Evolutionary conservation across 2,113 vertebrate species (phyloP).

Genomic region (Erinaceus europaeus): DNA sequence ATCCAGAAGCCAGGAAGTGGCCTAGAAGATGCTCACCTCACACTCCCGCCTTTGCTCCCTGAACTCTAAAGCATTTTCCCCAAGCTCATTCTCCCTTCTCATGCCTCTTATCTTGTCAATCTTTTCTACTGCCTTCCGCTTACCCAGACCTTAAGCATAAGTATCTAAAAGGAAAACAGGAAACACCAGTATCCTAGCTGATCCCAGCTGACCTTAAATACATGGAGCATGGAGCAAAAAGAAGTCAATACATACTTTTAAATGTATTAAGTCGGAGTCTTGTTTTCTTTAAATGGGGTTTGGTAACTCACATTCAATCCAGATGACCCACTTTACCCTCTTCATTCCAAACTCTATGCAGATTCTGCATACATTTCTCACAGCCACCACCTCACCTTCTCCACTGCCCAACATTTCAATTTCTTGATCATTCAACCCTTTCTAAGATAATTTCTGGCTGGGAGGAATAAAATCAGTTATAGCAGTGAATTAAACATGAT

Average conservation of each 20-base stretch:
- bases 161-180: constrained; percentile 11
- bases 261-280: neutral
- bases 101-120: neutral
- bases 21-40: neutral
- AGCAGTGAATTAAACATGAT: neutral
- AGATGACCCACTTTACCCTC: neutral
- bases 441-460: neutral
- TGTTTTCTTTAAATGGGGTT: neutral
- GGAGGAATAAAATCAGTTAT: neutral
- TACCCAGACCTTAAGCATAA: neutral
- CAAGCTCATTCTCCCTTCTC: neutral
- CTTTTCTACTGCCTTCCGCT: neutral
- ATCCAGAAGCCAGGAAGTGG: neutral
- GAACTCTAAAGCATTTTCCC: neutral
- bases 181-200: neutral
- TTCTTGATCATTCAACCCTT: neutral
- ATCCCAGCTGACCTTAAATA: neutral
- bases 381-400: neutral
- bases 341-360: neutral
- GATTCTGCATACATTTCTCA: neutral
- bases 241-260: constrained; percentile 37
- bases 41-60: neutral
- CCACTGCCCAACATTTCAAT: neutral
- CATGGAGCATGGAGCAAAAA: neutral
- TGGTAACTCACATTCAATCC: neutral